Conservation (phyloP, 2,888 invertebrate species). For the Dorcus parallelipipedus region DNA sequence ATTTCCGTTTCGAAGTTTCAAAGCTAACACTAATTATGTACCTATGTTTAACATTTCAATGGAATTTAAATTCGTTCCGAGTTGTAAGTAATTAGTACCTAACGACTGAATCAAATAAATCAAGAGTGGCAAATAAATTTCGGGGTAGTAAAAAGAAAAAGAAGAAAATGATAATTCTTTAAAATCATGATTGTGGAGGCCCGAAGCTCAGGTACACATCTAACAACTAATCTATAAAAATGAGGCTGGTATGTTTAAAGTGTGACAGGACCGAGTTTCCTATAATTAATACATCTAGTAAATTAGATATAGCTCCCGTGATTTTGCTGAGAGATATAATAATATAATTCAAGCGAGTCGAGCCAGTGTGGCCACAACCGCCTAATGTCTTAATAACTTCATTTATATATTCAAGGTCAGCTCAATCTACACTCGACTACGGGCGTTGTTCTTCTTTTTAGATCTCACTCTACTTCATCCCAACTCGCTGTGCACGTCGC, state of each 20-base stretch:
- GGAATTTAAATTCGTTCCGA: too few relatives aligned
- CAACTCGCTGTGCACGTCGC: conserved; percentile 8
- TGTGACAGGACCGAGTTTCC: conserved; percentile 36
- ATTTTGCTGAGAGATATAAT: conserved; percentile 47
- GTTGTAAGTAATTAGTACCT: too few relatives aligned
- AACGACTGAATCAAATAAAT: too few relatives aligned
- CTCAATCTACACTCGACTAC: conserved; percentile 30
- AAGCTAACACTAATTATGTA: too few relatives aligned
- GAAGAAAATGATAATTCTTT: background rate
- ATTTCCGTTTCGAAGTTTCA: too few relatives aligned
- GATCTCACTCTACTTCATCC: conserved; percentile 16
- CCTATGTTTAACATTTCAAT: too few relatives aligned
- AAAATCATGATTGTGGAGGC: background rate
- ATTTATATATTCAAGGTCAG: conserved; percentile 49
- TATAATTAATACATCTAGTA: conserved; percentile 46
- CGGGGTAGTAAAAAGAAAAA: too few relatives aligned
- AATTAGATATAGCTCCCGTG: conserved; percentile 47
- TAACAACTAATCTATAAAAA: background rate
- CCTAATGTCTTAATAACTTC: conserved; percentile 52
- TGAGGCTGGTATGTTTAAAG: background rate
- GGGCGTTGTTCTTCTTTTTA: conserved; percentile 28
- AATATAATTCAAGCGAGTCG: conserved; percentile 43
- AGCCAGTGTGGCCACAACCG: conserved; percentile 45
- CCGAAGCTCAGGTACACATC: background rate
- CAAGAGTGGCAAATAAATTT: too few relatives aligned